These are phyloP conservation scores for Zaprionus vittiger DNA, from an alignment of 1,140 invertebrate genomes.

Conservation along the genomic window DNA sequence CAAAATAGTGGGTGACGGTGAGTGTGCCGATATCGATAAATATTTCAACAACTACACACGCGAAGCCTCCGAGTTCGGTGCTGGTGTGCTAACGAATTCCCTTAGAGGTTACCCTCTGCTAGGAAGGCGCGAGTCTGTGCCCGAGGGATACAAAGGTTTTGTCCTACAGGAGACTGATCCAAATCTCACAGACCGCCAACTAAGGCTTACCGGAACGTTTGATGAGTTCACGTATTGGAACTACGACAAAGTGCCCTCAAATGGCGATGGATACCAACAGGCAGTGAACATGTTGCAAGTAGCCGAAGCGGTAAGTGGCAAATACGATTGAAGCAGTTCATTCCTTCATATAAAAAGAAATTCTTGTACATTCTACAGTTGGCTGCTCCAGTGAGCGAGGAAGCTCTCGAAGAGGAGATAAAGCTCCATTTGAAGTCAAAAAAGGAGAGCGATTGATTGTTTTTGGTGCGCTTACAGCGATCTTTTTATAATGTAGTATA, in stretches of 20 bases:
- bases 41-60: slow-evolving; percentile 89
- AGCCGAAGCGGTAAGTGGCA: slow-evolving; percentile 87
- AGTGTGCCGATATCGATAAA: slow-evolving; percentile 87
- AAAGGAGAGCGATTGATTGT: slow-evolving; percentile 48
- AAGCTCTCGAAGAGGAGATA: slow-evolving; percentile 54
- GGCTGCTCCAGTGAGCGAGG: slow-evolving; percentile 34
- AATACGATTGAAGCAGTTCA: not conserved
- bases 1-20: slow-evolving; percentile 89
- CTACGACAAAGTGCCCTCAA: slow-evolving; percentile 89
- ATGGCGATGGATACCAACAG: slow-evolving; percentile 87
- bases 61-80: slow-evolving; percentile 72
- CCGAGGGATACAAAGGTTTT: slow-evolving; percentile 87
- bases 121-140: slow-evolving; percentile 86
- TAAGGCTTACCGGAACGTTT: slow-evolving; percentile 87
- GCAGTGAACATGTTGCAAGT: slow-evolving; percentile 90
- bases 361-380: slow-evolving; percentile 34
- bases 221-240: slow-evolving; percentile 90
- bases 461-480: slow-evolving; percentile 65
- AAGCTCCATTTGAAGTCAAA: slow-evolving; percentile 39
- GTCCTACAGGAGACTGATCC: slow-evolving; percentile 87
- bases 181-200: slow-evolving; percentile 86
- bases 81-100: slow-evolving; percentile 85
- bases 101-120: slow-evolving; percentile 89
- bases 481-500: slow-evolving; percentile 48
- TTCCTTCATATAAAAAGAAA: not conserved